phyloP scores from a whole-genome alignment of 1,140 invertebrate genomes.

The Saccostrea glomerata region DNA sequence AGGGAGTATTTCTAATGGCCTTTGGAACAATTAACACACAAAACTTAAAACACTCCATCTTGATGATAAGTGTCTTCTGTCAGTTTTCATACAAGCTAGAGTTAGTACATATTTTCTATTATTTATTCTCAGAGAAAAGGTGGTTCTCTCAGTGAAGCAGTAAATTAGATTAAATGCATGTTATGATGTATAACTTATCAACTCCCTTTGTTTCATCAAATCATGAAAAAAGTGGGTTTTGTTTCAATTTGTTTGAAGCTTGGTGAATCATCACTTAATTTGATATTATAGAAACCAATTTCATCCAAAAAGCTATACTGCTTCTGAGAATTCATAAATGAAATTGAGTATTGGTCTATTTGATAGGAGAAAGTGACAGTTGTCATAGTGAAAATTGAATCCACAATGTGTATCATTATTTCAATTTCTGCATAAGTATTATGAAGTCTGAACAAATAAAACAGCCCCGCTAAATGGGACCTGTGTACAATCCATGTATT shows the following conservation, averaged over 20 bases:
- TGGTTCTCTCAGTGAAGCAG: background rate
- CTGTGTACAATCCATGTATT: background rate
- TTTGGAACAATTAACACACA: background rate
- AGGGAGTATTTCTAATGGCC: background rate
- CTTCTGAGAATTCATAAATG: background rate
- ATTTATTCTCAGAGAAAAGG: background rate
- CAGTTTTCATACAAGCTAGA: background rate
- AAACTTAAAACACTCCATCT: background rate
- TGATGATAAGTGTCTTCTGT: background rate
- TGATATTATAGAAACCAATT: background rate
- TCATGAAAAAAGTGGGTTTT: background rate
- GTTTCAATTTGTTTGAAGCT: background rate
- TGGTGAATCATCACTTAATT: constrained; percentile 6
- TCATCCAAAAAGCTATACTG: background rate
- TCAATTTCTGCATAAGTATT: background rate
- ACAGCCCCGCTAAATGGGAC: background rate
- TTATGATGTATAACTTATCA: background rate
- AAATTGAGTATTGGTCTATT: background rate
- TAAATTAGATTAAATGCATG: constrained; percentile 14
- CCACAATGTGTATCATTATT: background rate
- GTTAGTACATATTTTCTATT: background rate
- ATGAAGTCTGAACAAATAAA: background rate
- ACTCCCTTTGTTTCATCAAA: background rate
- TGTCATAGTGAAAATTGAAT: background rate
- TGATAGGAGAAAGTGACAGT: constrained; percentile 14